A percentile compares a stretch with the other conserved stretches of the same genome.
Conservation (phyloP, 2,797 vertebrate genomes). For the Erithacus rubecula region DNA sequence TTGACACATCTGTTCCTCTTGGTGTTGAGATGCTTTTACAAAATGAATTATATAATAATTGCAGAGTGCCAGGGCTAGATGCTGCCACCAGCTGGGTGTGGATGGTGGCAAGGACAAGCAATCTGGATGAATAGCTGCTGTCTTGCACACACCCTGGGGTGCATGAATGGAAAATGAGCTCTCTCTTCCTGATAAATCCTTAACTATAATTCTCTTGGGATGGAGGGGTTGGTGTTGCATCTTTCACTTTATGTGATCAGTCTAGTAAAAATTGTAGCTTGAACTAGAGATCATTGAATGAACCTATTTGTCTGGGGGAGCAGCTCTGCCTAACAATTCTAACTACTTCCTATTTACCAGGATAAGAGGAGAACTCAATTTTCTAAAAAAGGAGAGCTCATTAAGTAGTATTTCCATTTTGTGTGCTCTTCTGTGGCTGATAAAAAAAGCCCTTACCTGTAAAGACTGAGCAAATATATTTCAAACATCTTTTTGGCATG, state of each 20-base stretch:
- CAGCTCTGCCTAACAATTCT: background rate
- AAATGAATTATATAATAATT: background rate
- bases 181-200: background rate
- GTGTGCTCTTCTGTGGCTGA: background rate
- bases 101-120: background rate
- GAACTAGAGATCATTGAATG: background rate
- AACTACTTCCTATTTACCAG: background rate
- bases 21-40: background rate
- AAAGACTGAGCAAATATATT: background rate
- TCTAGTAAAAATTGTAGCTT: background rate
- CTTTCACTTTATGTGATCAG: rapidly evolving
- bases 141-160: rapidly evolving
- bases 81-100: background rate
- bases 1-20: background rate
- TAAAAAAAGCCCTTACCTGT: background rate
- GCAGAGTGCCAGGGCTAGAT: background rate
- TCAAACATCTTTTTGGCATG: background rate
- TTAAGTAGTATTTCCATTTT: background rate
- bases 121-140: background rate
- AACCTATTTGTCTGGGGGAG: background rate
- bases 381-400: background rate
- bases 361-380: background rate
- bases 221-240: rapidly evolving
- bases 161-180: background rate
- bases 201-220: background rate